A percentile compares a stretch with the other conserved stretches of the same genome.
phyloP scores from a whole-genome alignment of 2,888 invertebrate genomes.

The Cephus rjabovi region DNA sequence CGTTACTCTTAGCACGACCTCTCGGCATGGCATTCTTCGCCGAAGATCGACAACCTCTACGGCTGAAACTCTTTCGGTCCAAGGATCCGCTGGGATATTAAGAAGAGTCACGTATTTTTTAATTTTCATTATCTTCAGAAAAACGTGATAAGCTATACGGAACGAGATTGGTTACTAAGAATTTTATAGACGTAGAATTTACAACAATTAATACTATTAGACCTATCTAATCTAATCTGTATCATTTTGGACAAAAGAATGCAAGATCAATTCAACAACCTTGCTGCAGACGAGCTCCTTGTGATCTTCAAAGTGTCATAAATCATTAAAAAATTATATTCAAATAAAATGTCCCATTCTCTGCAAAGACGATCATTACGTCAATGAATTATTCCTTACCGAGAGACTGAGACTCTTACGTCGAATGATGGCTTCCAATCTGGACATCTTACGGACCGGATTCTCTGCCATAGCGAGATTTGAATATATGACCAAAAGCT shows the following conservation, averaged over 20 bases:
- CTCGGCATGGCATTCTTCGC: conserved; percentile 55
- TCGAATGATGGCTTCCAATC: not conserved
- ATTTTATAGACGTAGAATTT: not conserved
- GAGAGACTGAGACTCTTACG: not conserved
- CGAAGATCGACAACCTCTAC: not conserved
- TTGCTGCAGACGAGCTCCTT: not conserved
- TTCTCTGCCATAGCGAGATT: not conserved
- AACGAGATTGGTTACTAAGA: not conserved
- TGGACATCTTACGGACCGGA: not conserved
- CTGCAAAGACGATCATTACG: not conserved
- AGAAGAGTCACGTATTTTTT: not conserved
- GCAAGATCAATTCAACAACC: not conserved
- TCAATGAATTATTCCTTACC: not conserved
- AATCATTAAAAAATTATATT: not conserved
- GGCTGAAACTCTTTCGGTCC: not conserved
- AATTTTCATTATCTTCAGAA: not conserved
- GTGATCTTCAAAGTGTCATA: not conserved
- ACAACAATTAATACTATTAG: not conserved
- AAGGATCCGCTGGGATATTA: not conserved
- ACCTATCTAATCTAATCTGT: not conserved
- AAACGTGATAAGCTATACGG: not conserved
- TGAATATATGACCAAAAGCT: not conserved
- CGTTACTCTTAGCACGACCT: conserved; percentile 36
- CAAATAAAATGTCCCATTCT: not conserved
- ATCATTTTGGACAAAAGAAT: not conserved